Percentiles rank a stretch among this genome's conserved stretches.
These are phyloP conservation scores for Ornithorhynchus anatinus DNA, from an alignment of 2,113 vertebrate genomes.

Conservation along the genomic window DNA sequence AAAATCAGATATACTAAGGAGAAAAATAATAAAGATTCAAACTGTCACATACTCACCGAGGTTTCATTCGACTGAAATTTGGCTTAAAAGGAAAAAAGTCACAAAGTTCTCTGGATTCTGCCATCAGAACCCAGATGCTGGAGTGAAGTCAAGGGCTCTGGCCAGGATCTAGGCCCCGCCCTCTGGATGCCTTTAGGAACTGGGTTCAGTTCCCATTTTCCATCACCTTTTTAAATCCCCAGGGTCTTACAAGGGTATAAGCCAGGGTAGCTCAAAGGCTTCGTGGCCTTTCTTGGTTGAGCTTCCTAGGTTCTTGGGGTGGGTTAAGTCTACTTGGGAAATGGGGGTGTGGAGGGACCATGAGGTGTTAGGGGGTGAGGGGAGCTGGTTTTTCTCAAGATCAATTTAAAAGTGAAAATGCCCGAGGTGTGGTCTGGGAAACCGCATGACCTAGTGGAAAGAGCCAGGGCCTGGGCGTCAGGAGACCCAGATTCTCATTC, in stretches of 20 bases:
- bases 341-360: no score
- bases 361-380: no score
- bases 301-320: neutral
- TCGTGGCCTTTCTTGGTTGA: rapidly evolving
- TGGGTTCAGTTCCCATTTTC: neutral
- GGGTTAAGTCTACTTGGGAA: neutral
- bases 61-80: neutral
- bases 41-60: neutral
- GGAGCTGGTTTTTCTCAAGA: no score
- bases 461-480: no score
- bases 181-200: neutral
- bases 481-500: no score
- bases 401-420: no score
- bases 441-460: no score
- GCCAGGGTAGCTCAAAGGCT: neutral
- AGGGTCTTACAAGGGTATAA: neutral
- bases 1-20: conserved; percentile 56
- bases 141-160: conserved; percentile 7
- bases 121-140: conserved; percentile 14
- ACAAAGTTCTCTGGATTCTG: neutral
- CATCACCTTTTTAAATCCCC: neutral
- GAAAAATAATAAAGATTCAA: conserved; percentile 26
- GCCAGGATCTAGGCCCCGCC: neutral
- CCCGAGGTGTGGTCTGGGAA: no score
- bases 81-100: neutral